phyloP scores from a whole-genome alignment of 1,140 invertebrate genomes.

The Drosophila bocki region DNA sequence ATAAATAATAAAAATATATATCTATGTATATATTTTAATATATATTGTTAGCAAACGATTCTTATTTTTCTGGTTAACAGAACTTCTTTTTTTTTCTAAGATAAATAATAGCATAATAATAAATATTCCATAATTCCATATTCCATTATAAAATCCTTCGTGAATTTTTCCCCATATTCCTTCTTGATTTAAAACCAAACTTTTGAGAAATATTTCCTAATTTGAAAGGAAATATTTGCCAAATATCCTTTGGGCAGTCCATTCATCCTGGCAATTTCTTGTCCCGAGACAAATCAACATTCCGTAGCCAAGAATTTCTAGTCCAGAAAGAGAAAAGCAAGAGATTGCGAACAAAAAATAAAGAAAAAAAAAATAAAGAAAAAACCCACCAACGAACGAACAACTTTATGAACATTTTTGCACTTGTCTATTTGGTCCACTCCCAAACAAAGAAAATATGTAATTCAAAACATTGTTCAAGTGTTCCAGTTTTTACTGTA shows the following conservation, averaged over 20 bases:
- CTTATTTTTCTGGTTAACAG: no score
- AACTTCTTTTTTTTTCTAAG: no score
- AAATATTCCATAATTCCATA: no score
- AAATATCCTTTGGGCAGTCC: conserved; percentile 18
- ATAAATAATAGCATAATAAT: no score
- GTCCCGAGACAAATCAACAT: conserved; percentile 40
- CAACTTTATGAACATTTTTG: conserved; percentile 74
- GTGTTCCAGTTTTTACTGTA: conserved; percentile 64
- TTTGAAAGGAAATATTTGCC: conserved; percentile 10
- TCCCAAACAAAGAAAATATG: conserved; percentile 71
- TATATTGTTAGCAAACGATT: no score
- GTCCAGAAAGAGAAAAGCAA: conserved; percentile 14
- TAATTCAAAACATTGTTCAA: conserved; percentile 78
- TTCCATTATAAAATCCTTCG: no score
- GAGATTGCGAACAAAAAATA: conserved; percentile 7
- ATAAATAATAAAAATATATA: no score
- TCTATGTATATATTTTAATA: no score
- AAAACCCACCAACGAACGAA: conserved; percentile 2
- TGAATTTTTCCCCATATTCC: background rate
- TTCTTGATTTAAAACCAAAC: background rate
- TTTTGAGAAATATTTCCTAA: conserved; percentile 2
- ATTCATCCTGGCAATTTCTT: conserved; percentile 8
- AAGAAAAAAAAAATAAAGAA: conserved; percentile 2
- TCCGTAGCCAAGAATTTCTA: conserved; percentile 26
- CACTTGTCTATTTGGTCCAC: conserved; percentile 55